Conservation (phyloP, 2,888 invertebrate species). For the Ryuthela nishihirai region DNA sequence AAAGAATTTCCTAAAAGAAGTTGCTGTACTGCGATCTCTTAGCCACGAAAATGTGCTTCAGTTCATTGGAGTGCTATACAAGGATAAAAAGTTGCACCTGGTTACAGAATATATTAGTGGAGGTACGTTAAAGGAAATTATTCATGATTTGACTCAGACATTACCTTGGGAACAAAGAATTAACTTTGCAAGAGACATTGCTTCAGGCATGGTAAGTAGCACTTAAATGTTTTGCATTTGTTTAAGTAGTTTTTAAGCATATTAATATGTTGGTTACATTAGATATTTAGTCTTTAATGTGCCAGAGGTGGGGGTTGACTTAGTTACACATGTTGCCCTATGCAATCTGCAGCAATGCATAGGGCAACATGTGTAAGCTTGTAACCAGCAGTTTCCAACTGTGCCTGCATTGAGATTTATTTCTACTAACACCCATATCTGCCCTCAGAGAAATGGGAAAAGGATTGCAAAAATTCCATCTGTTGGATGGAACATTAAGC, state of each 20-base stretch:
- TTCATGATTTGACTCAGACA: slow-evolving; percentile 67
- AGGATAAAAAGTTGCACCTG: slow-evolving; percentile 82
- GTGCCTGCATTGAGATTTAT: too few species aligned
- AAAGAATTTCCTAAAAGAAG: slow-evolving; percentile 90
- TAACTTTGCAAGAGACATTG: slow-evolving; percentile 84
- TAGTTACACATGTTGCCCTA: too few species aligned
- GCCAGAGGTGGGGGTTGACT: too few species aligned
- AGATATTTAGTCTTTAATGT: too few species aligned
- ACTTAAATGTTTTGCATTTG: too few species aligned
- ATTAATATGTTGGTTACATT: neutral
- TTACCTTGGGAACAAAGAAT: slow-evolving; percentile 77
- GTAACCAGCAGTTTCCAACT: too few species aligned
- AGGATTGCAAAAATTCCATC: too few species aligned
- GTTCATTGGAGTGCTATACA: slow-evolving; percentile 89
- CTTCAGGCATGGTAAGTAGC: slow-evolving; percentile 73
- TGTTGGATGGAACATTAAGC: too few species aligned
- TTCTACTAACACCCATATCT: too few species aligned
- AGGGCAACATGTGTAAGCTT: too few species aligned
- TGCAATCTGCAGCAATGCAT: too few species aligned
- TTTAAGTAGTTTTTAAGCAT: neutral
- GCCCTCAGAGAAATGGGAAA: too few species aligned
- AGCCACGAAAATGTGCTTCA: slow-evolving; percentile 85
- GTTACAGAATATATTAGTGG: slow-evolving; percentile 91
- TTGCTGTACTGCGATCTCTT: slow-evolving; percentile 83
- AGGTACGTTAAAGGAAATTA: slow-evolving; percentile 78